These are phyloP conservation scores for Orthosia gracilis DNA, from an alignment of 2,888 invertebrate species.

Conservation along the genomic window DNA sequence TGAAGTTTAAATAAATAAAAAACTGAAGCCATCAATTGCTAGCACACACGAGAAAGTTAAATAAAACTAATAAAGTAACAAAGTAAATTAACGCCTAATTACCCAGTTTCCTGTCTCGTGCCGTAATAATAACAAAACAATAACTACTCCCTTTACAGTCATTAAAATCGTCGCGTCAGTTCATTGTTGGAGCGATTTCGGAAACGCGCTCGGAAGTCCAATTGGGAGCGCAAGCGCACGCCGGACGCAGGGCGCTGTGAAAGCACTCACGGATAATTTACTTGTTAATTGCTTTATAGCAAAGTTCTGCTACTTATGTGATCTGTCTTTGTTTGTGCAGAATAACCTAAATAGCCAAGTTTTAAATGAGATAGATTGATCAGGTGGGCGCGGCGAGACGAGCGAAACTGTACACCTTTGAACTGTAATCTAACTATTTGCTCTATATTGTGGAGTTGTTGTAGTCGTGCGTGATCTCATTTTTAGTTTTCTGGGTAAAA, in stretches of 20 bases:
- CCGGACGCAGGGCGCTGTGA: conserved; percentile 88
- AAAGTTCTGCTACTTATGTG: conserved; percentile 50
- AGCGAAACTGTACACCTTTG: conserved; percentile 30
- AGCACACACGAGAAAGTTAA: conserved; percentile 42
- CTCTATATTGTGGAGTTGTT: conserved; percentile 22
- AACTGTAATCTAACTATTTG: conserved; percentile 24
- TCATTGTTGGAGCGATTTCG: conserved; percentile 85
- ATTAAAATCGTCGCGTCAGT: conserved; percentile 82
- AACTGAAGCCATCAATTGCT: conserved; percentile 13
- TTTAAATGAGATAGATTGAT: conserved; percentile 36
- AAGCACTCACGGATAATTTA: conserved; percentile 84
- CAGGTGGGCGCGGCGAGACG: conserved; percentile 36
- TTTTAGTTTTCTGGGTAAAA: conserved; percentile 10
- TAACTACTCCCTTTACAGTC: conserved; percentile 83
- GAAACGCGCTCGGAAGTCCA: conserved; percentile 90
- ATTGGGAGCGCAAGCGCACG: conserved; percentile 86
- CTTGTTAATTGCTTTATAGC: conserved; percentile 78
- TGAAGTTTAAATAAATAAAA: no score
- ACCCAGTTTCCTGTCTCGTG: conserved; percentile 90
- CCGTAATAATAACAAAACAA: conserved; percentile 90
- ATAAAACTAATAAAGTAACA: conserved; percentile 79
- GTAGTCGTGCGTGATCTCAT: conserved; percentile 26
- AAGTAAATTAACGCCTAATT: conserved; percentile 88
- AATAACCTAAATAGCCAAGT: conserved; percentile 26
- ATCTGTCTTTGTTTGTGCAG: conserved; percentile 49